A percentile compares a stretch with the other conserved stretches of the same genome.
Conservation (phyloP, 2,113 vertebrate genomes). For the Ammospiza nelsoni region DNA sequence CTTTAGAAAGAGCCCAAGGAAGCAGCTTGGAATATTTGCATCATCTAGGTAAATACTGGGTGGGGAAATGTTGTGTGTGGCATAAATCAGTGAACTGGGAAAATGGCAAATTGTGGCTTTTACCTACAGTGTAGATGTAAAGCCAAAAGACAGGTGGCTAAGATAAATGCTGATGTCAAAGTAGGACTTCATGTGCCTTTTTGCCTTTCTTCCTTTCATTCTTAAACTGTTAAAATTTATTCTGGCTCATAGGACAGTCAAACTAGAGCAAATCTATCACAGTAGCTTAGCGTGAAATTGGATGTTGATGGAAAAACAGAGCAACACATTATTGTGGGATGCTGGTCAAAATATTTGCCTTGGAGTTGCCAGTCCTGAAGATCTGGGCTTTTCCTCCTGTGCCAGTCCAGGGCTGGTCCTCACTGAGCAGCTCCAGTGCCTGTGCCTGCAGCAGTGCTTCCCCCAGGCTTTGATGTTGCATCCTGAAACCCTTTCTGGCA, state of each 20-base stretch:
- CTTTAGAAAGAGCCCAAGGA: not conserved
- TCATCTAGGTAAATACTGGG: not conserved
- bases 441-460: not conserved
- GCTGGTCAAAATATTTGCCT: not conserved
- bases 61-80: accelerated
- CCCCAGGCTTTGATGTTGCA: not conserved
- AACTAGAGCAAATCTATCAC: not conserved
- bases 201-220: not conserved
- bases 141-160: not conserved
- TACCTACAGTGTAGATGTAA: not conserved
- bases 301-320: not conserved
- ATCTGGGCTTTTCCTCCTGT: not conserved
- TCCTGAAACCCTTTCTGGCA: not conserved
- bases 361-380: not conserved
- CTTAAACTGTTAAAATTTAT: not conserved
- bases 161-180: not conserved
- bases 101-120: not conserved
- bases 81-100: not conserved
- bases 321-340: not conserved
- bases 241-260: not conserved
- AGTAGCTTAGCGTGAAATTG: not conserved
- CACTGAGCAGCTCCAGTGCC: not conserved
- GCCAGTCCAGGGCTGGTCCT: not conserved
- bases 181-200: not conserved
- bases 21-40: not conserved